phyloP scores from a whole-genome alignment of 2,888 invertebrate species.

The Caenorhabditis sp. region DNA sequence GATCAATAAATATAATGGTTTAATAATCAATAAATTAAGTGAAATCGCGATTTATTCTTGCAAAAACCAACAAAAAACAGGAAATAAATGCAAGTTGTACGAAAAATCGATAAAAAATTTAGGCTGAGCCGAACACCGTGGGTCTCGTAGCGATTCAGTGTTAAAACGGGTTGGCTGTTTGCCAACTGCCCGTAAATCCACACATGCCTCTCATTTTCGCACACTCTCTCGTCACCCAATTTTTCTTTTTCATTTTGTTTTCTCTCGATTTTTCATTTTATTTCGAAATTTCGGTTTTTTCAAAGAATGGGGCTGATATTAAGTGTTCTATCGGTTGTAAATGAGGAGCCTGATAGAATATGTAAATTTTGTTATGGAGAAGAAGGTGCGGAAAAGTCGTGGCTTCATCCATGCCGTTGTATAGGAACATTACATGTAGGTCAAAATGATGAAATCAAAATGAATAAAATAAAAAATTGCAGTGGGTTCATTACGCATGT shows the following conservation, averaged over 20 bases:
- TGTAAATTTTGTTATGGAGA: conserved; percentile 43
- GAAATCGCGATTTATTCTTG: neutral
- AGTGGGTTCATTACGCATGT: conserved; percentile 56
- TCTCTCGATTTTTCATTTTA: no score
- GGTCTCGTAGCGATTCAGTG: conserved; percentile 32
- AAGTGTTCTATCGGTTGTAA: conserved; percentile 6
- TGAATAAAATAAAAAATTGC: conserved; percentile 2
- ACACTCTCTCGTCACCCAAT: conserved; percentile 21
- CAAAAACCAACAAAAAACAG: conserved; percentile 1
- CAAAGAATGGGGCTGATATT: conserved; percentile 8
- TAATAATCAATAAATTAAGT: conserved; percentile 8
- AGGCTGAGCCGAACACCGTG: conserved; percentile 35
- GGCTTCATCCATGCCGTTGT: conserved; percentile 50
- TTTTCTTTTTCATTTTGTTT: neutral
- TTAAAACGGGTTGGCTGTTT: conserved; percentile 14
- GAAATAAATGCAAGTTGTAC: conserved; percentile 2
- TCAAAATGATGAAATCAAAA: conserved; percentile 2
- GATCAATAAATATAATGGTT: neutral
- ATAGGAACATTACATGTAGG: conserved; percentile 46
- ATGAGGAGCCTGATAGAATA: conserved; percentile 4
- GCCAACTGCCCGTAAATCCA: conserved; percentile 34
- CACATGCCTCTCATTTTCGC: conserved; percentile 18
- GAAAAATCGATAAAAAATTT: conserved; percentile 40
- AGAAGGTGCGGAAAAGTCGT: conserved; percentile 11
- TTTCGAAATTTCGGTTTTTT: neutral